These are phyloP conservation scores for Noctua janthe DNA, from an alignment of 2,888 invertebrate genomes.

Conservation along the genomic window DNA sequence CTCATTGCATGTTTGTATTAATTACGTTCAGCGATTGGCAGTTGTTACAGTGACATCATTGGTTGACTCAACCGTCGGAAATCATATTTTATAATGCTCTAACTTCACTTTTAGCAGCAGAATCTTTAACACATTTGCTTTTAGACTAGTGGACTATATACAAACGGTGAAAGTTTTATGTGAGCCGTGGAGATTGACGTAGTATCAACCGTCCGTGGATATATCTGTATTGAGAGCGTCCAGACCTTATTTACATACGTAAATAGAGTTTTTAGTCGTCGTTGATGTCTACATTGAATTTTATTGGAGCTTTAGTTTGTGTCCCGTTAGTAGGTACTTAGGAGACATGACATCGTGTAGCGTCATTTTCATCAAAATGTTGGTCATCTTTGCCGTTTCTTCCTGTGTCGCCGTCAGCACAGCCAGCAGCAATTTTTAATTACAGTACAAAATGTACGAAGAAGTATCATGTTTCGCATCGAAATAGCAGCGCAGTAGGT, in stretches of 20 bases:
- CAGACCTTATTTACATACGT: no score
- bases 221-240: not conserved
- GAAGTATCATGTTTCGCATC: slow-evolving; percentile 18
- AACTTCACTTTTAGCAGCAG: not conserved
- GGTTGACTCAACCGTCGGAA: not conserved
- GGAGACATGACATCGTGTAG: not conserved
- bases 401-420: no score
- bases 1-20: slow-evolving; percentile 5
- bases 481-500: not conserved
- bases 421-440: not conserved
- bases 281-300: not conserved
- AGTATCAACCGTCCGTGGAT: not conserved
- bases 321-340: no score
- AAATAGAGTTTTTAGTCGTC: not conserved
- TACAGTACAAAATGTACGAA: not conserved
- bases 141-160: not conserved
- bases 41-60: not conserved
- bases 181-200: not conserved
- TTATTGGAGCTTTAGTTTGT: not conserved
- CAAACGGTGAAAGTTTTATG: not conserved
- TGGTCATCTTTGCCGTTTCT: not conserved
- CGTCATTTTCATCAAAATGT: not conserved
- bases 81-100: not conserved
- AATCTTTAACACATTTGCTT: not conserved
- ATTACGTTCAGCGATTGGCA: not conserved